phyloP scores from a whole-genome alignment of 23 tunicate species.

The Trididemnum clinides region DNA sequence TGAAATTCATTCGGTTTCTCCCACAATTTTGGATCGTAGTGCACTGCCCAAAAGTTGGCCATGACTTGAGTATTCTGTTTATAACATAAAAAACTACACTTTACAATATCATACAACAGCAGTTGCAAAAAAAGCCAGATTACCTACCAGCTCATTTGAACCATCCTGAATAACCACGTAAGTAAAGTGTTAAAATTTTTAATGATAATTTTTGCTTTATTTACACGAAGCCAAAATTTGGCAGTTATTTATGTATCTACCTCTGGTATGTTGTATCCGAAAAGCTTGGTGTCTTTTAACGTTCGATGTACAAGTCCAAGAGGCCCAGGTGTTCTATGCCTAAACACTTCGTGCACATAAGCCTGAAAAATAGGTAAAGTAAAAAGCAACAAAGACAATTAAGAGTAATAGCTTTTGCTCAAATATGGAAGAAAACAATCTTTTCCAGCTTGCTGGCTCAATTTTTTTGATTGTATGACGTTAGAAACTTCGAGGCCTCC shows the following conservation, averaged over 20 bases:
- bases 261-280: slow-evolving; percentile 64
- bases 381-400: too few relatives aligned
- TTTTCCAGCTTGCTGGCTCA: too few relatives aligned
- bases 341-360: slow-evolving; percentile 43
- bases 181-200: not conserved
- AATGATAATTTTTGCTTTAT: too few relatives aligned
- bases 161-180: not conserved
- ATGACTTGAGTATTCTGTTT: slow-evolving; percentile 9
- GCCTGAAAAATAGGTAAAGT: slow-evolving; percentile 41
- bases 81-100: too few relatives aligned
- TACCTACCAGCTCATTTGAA: not conserved
- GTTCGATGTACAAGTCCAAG: slow-evolving; percentile 54
- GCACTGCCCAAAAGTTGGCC: slow-evolving; percentile 45
- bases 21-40: slow-evolving; percentile 51
- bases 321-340: slow-evolving; percentile 48
- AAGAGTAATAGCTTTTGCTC: too few relatives aligned
- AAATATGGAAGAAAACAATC: too few relatives aligned
- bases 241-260: too few relatives aligned
- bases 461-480: too few relatives aligned
- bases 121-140: too few relatives aligned
- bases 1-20: slow-evolving; percentile 40
- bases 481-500: too few relatives aligned
- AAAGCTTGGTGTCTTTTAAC: slow-evolving; percentile 10
- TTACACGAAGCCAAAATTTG: too few relatives aligned
- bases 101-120: too few relatives aligned